Evolutionary conservation across 2,797 vertebrate genomes (phyloP).

Genomic region (Pteronotus mesoamericanus): DNA sequence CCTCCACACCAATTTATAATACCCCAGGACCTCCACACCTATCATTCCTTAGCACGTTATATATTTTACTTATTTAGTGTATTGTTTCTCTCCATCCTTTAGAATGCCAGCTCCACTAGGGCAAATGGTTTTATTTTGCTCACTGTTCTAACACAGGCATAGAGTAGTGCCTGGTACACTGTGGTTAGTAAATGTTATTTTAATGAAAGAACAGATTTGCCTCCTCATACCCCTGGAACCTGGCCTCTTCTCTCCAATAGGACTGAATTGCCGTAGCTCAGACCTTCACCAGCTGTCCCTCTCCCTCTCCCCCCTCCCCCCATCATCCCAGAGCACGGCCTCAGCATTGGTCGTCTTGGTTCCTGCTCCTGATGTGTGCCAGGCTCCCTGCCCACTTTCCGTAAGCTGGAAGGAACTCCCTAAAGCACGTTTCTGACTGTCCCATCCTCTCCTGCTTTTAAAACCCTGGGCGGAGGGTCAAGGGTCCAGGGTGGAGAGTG

Average conservation of each 20-base stretch:
- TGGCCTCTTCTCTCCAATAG: neutral
- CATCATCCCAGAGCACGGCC: neutral
- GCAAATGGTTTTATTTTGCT: neutral
- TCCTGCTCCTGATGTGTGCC: neutral
- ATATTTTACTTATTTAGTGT: neutral
- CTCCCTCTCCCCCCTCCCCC: neutral
- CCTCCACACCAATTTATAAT: neutral
- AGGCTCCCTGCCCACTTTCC: neutral
- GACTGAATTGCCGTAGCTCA: neutral
- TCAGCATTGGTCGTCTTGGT: neutral
- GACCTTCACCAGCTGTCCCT: neutral
- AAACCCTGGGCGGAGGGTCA: neutral
- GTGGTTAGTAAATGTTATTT: neutral
- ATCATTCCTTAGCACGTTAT: neutral
- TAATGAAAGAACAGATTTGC: neutral
- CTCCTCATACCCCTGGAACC: neutral
- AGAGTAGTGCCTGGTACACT: neutral
- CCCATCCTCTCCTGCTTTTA: neutral
- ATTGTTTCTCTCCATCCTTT: neutral
- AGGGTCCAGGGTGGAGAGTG: accelerated
- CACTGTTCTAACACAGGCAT: neutral
- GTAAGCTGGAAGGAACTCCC: neutral
- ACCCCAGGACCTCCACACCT: neutral
- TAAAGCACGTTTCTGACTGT: neutral
- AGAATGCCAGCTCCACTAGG: neutral